Base-by-base conservation (phyloP, 1,140 invertebrate genomes). In the Anadara kagoshimensis region DNA sequence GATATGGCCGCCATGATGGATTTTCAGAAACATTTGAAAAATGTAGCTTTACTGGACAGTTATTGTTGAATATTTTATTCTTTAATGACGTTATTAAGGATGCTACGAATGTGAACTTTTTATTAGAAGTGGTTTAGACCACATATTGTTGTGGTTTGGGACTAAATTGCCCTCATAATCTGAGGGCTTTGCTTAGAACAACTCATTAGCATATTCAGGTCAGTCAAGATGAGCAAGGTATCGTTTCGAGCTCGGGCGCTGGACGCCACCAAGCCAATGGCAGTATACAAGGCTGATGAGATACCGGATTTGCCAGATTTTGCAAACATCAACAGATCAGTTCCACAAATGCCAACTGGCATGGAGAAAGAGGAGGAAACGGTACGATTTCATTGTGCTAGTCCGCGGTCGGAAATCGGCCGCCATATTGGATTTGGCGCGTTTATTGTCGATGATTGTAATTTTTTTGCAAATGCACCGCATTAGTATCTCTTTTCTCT, bases 321-420 rank as follows among this genome's bases (percentile, higher is more conserved):
- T 92, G 97, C 96, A 89, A 96, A 96, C 86, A 98, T 99, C 89
- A 98, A 98, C 91, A 94, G 98, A 88, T 96, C 97, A 77, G 97
- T 99, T 87, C 97, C 97, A 88, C 96, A 97, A 92, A 98, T 99
- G 96, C 98, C 98, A 78, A 98, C 97, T 89, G 98, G 98, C 90
- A 99, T 99, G 98, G 97, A 99, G 93, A 99, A 99, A 93, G 98
- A 99, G 92, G 98, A 99, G 93, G 98, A 99, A 95, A 96, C 96
- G 92, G 97, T 99, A 94, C 95, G 96, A 96, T 71, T 81, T 83
- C 80, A 57, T 53, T 63, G 62, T 63, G 84, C 75, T 81, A 87
- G 82, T 53, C 59, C 64, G 56, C 58, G 65, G 44, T 70, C 71
- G 73, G 43, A 56, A 29, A 64, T 72, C 79, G 80, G 80, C 83